Percentiles rank a stretch among this genome's conserved stretches.
These are phyloP conservation scores for Orcinus orca DNA, from an alignment of 2,113 vertebrate species.

Conservation along the genomic window DNA sequence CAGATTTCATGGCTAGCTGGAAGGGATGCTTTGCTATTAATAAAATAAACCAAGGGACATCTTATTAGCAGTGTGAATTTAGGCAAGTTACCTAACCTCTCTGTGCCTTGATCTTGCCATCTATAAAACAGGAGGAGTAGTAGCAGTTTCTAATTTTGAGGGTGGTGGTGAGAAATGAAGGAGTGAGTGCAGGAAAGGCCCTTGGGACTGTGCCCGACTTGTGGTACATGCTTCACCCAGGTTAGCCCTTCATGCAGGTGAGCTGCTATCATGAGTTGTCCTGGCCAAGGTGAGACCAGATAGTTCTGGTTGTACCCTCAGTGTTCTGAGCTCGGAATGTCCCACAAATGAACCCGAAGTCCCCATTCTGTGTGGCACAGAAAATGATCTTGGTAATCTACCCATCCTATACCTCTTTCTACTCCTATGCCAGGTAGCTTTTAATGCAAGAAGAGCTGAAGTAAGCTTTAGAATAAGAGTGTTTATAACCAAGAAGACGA, in stretches of 20 bases:
- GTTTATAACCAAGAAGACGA: neutral
- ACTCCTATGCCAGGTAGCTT: neutral
- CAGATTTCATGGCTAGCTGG: neutral
- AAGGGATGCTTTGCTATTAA: neutral
- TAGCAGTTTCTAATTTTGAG: neutral
- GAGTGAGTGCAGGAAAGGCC: neutral
- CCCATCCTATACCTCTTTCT: neutral
- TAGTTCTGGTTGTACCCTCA: neutral
- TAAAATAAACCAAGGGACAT: neutral
- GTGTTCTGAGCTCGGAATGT: neutral
- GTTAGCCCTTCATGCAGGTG: neutral
- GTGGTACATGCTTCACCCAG: fast-evolving
- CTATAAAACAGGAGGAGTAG: neutral
- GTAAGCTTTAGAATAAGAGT: neutral
- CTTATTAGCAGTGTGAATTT: neutral
- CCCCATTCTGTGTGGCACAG: neutral
- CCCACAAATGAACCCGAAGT: neutral
- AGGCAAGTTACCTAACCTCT: neutral
- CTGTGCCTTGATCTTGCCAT: neutral
- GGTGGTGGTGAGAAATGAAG: neutral
- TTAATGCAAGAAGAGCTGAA: neutral
- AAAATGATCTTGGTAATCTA: neutral
- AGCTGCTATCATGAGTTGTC: neutral
- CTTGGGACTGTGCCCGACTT: neutral
- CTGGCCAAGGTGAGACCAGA: neutral